These are phyloP conservation scores for Penaeus monodon DNA, from an alignment of 2,888 invertebrate genomes.

Conservation along the genomic window DNA sequence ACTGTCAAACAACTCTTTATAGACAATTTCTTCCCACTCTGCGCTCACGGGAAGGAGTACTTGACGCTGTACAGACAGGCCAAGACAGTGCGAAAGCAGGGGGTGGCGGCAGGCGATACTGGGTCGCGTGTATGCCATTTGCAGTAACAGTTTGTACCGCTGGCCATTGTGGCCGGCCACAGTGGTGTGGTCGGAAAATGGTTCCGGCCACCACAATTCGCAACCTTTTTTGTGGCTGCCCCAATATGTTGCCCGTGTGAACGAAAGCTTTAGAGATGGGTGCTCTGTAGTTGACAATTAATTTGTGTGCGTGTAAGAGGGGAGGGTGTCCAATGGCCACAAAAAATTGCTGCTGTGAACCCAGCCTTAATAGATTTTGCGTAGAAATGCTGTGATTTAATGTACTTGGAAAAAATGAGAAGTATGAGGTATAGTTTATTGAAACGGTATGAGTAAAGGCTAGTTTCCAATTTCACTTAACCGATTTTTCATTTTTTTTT, in stretches of 20 bases:
- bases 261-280: no score
- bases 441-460: no score
- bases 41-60: slow-evolving; percentile 2
- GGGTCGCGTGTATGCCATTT: slow-evolving; percentile 15
- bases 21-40: not conserved
- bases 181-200: slow-evolving; percentile 29
- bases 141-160: slow-evolving; percentile 17
- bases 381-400: no score
- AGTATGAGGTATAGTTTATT: no score
- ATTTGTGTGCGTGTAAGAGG: no score
- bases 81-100: slow-evolving; percentile 24
- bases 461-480: no score
- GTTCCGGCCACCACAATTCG: slow-evolving; percentile 11
- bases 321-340: no score
- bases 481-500: no score
- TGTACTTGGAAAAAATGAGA: no score
- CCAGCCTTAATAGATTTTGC: no score
- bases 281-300: no score
- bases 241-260: not conserved
- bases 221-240: slow-evolving; percentile 17
- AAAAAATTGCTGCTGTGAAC: no score
- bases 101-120: slow-evolving; percentile 7
- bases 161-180: slow-evolving; percentile 8
- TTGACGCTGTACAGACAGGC: not conserved
- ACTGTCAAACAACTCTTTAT: not conserved